Evolutionary conservation across 2,888 invertebrate species (phyloP).

Genomic region (Dryobotodes eremita): DNA sequence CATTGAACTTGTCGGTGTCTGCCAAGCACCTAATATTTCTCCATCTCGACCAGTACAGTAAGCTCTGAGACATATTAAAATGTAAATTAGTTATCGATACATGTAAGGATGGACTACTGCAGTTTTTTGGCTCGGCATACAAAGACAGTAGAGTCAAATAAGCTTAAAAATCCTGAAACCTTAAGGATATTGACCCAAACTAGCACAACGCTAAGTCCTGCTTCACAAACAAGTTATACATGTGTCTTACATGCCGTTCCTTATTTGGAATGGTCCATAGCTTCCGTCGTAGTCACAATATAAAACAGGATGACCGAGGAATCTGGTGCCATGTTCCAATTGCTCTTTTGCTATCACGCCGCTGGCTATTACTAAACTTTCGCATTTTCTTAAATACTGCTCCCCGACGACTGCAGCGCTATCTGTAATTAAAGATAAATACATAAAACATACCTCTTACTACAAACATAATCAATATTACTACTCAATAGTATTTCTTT

Average conservation of each 20-base stretch:
- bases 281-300: constrained; percentile 93
- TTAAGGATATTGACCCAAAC: neutral
- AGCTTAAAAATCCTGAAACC: neutral
- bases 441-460: neutral
- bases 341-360: constrained; percentile 89
- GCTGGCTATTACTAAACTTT: constrained; percentile 91
- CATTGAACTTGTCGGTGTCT: constrained; percentile 80
- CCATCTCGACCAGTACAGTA: constrained; percentile 92
- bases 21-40: constrained; percentile 89
- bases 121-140: neutral
- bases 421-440: constrained; percentile 77
- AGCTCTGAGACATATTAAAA: constrained; percentile 83
- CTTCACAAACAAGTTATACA: constrained; percentile 12
- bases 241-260: constrained; percentile 89
- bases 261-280: constrained; percentile 90
- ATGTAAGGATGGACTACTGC: neutral
- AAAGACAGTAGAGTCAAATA: neutral
- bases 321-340: constrained; percentile 90
- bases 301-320: constrained; percentile 87
- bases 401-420: constrained; percentile 84
- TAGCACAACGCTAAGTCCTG: neutral
- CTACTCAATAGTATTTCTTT: neutral
- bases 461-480: neutral
- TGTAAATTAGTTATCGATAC: neutral
- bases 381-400: constrained; percentile 92